Conservation (phyloP, 2,888 invertebrate species). For the Peribatodes rhomboidaria region DNA sequence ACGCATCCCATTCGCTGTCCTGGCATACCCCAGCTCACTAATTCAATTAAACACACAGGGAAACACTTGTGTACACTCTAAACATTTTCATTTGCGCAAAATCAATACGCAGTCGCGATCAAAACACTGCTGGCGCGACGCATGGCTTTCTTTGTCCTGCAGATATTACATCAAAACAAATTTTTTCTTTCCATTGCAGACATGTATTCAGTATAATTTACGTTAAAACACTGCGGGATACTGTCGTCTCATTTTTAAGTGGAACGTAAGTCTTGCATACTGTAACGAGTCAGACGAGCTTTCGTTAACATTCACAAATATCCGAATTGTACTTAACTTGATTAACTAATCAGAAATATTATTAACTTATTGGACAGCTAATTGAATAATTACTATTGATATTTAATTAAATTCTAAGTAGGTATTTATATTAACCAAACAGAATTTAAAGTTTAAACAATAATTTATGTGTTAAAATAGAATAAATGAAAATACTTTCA, state of each 20-base stretch:
- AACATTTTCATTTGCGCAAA: slow-evolving; percentile 33
- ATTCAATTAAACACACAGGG: slow-evolving; percentile 25
- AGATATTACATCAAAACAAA: slow-evolving; percentile 13
- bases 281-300: too few species aligned
- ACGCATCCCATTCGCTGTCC: slow-evolving; percentile 67
- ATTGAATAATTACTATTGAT: too few species aligned
- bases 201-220: slow-evolving; percentile 13
- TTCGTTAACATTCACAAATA: too few species aligned
- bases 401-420: too few species aligned
- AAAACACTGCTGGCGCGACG: slow-evolving; percentile 1
- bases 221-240: slow-evolving; percentile 7
- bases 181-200: slow-evolving; percentile 3
- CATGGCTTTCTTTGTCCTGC: slow-evolving; percentile 21
- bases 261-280: slow-evolving; percentile 12
- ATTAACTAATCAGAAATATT: too few species aligned
- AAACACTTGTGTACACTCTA: slow-evolving; percentile 24
- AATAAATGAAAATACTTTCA: too few species aligned
- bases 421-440: too few species aligned
- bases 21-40: slow-evolving; percentile 23
- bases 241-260: background rate
- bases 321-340: too few species aligned
- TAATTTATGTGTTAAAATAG: too few species aligned
- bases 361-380: too few species aligned
- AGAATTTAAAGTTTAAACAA: too few species aligned
- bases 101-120: slow-evolving; percentile 31